phyloP scores from a whole-genome alignment of 2,797 vertebrate genomes.

The Melanotaenia trifasciata region DNA sequence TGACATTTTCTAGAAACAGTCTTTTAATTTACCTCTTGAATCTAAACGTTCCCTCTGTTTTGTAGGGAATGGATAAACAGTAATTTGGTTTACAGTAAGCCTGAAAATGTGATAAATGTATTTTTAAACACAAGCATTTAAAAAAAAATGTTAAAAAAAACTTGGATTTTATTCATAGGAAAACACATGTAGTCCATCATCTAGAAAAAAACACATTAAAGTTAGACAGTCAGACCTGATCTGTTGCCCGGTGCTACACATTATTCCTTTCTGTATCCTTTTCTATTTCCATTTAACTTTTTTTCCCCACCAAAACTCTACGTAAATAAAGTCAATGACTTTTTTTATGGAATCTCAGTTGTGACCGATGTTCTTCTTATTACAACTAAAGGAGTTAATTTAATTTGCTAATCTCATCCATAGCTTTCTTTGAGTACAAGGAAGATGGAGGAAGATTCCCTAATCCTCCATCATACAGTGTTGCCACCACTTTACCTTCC shows the following conservation, averaged over 20 bases:
- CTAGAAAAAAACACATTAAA: background rate
- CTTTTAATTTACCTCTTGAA: background rate
- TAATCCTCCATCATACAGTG: conserved; percentile 95
- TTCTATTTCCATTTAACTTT: background rate
- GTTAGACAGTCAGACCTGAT: no score
- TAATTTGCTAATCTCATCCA: conserved; percentile 2
- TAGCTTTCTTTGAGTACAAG: conserved; percentile 97
- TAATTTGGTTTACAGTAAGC: background rate
- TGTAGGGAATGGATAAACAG: background rate
- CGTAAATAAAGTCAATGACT: background rate
- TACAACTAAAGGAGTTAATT: background rate
- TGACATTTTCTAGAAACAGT: background rate
- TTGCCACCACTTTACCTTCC: conserved; percentile 94
- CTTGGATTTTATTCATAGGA: background rate
- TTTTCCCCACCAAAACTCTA: no score
- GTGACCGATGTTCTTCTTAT: background rate
- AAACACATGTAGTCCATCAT: background rate
- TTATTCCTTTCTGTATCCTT: no score
- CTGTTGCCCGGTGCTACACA: no score
- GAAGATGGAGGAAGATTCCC: conserved; percentile 92
- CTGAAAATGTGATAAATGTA: background rate
- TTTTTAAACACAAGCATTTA: no score
- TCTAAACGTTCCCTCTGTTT: background rate
- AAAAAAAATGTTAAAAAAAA: no score
- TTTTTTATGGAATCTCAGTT: background rate